Conservation (phyloP, 2,113 vertebrate genomes). For the Grammatotria lemairii region DNA sequence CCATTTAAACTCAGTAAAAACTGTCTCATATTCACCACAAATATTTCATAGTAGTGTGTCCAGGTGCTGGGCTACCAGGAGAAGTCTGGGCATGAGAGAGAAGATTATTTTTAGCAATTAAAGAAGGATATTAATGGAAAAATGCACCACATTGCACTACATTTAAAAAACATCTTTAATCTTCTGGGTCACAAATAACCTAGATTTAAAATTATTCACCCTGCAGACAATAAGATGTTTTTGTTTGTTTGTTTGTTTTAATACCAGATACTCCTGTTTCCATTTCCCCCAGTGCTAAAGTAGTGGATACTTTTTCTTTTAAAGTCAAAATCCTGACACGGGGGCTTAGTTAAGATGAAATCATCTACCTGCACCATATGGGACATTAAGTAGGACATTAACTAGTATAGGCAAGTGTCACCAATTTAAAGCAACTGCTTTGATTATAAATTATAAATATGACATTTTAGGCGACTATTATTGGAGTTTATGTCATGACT, state of each 20-base stretch:
- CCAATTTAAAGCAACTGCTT: not conserved
- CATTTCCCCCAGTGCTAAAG: not conserved
- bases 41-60: not conserved
- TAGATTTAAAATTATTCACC: not conserved
- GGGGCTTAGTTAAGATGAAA: not conserved
- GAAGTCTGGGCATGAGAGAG: not conserved
- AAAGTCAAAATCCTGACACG: not conserved
- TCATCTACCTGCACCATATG: not conserved
- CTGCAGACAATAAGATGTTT: not conserved
- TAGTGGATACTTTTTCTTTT: not conserved
- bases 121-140: not conserved
- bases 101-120: not conserved
- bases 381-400: not conserved
- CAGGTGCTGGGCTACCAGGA: not conserved
- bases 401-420: not conserved
- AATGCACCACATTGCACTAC: not conserved
- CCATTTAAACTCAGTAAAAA: not conserved
- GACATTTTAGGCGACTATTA: not conserved
- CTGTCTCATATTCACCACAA: not conserved
- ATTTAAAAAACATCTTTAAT: not conserved
- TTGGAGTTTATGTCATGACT: not conserved
- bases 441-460: not conserved
- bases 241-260: not conserved
- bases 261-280: not conserved
- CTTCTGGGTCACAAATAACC: not conserved